Evolutionary conservation across 2,888 invertebrate species (phyloP), one percentile per base, ranked within the genome.

Genomic region (Callyntrura guangdongensis): DNA sequence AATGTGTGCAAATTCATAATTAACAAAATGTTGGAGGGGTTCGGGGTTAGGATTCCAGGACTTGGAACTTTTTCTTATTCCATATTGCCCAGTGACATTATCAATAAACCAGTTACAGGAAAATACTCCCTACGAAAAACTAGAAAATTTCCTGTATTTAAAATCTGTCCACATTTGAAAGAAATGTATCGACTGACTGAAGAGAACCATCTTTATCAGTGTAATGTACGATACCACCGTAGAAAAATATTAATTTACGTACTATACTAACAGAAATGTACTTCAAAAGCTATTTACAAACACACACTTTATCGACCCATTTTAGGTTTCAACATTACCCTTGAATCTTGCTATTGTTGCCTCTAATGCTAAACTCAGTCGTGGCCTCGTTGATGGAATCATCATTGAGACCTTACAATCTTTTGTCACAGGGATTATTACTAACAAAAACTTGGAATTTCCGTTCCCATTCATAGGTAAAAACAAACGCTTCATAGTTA

Each of bases 381-480:
- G 87, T 12, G 86, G 91, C 12, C 87, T 90, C 3, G 92, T 93
- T 0, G 92, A 93, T 59, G 93, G 93, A 1, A 87, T 92, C 22
- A 67, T 93, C 0, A 92, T 92, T 0, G 93, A 93, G 92, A 86
- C 92, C 27, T 59, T 93, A 2, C 92, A 92, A 72, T 45, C 91
- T 0, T 93, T 93, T 89, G 89, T 92, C 0, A 74, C 92, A 12
- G 92, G 91, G 14, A 25, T 93, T 9, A 92, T 92, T 27, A 90
- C 91, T 45, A 87, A 89, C 36, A 92, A 93, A 72, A 85, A 87
- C 27, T 12, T 92, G 6, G 92, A 92, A 74, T 91, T 92, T 53
- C 92, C 92, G 3, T 86, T 92, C 61, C 92, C 92, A 0, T 91
- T 83, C 45, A 92, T 92, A 17, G 93, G 91, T 87, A 89, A 25